Evolutionary conservation across 2,113 vertebrate genomes (phyloP), one percentile per base, ranked within the genome.

Genomic region (Artemisiospiza belli): DNA sequence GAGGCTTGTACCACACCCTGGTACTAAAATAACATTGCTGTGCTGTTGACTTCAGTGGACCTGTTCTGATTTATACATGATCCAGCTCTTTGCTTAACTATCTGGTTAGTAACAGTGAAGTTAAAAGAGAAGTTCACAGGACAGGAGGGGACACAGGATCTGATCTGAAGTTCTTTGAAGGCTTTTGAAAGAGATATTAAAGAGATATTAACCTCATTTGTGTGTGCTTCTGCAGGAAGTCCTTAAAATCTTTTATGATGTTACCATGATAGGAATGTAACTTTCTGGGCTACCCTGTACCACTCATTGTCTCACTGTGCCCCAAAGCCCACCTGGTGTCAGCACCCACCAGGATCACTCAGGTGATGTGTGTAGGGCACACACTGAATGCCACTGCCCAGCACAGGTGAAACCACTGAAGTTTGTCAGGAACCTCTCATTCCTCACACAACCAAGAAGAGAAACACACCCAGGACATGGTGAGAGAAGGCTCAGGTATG

Each of bases 401-500:
- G 47, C 33, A 24, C 1, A 6, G 17, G 61, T 24, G 43, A 78
- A 89, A 89, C 47, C 44, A 47, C 47, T 33, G 16, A 35, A 1
- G 0, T 39, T 47, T 0, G 0, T 22, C 52, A 84, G 47, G 64
- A 92, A 51, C 59, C 59, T 46, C 10, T 84, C 2, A 0, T 44
- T 83, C 11, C 4, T 37, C n/a, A 70, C 4, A 15, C 31, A 68
- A 30, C n/a, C 44, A 46, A 67, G 83, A 46, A 19, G 25, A 52
- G 66, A 63, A 90, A 82, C 24, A 74, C 0, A 0, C 8, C 28
- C 46, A 78, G 33, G 25, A 39, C 64, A 22, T 5, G 30, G 49
- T 0, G 1, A 62, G 44, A 70, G 27, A 49, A 51, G 3, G 6
- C 20, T 67, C 0, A 0, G 37, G 35, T 24, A 59, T n/a, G 35